Conservation (phyloP, 92 coral and sea anemone species). For the Paragorgia papillata region DNA sequence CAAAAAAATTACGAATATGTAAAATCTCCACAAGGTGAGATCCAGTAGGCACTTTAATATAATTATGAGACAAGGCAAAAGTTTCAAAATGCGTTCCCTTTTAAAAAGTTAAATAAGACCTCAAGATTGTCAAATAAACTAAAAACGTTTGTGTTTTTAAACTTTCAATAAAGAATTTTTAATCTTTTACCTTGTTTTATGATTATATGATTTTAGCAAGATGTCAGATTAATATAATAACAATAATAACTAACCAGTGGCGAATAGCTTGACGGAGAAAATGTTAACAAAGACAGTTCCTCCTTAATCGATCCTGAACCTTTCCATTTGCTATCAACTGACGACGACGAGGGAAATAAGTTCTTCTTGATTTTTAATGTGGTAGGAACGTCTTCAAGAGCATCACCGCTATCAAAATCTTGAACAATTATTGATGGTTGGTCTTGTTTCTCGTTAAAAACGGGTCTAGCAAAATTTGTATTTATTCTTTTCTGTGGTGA, state of each 20-base stretch:
- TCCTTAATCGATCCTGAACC: conserved; percentile 2
- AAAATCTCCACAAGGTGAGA: no score
- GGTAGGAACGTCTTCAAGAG: background rate
- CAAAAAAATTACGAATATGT: no score
- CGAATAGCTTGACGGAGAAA: background rate
- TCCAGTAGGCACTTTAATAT: no score
- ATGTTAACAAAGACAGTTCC: conserved; percentile 25
- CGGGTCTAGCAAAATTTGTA: background rate
- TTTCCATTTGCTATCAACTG: conserved; percentile 24
- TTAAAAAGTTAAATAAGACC: no score
- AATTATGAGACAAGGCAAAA: no score
- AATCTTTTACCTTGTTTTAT: no score
- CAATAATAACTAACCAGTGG: conserved; percentile 6
- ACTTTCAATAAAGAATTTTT: no score
- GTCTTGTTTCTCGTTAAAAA: background rate
- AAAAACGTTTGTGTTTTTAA: no score
- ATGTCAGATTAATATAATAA: no score
- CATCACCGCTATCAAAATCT: background rate
- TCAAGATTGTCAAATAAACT: no score
- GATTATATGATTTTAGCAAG: no score
- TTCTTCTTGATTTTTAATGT: background rate
- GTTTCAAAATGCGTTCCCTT: no score
- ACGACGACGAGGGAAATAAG: conserved; percentile 1
- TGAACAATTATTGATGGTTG: background rate
- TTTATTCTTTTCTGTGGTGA: background rate